These are phyloP conservation scores for Callipepla squamata DNA, from an alignment of 2,113 vertebrate genomes.

Conservation along the genomic window DNA sequence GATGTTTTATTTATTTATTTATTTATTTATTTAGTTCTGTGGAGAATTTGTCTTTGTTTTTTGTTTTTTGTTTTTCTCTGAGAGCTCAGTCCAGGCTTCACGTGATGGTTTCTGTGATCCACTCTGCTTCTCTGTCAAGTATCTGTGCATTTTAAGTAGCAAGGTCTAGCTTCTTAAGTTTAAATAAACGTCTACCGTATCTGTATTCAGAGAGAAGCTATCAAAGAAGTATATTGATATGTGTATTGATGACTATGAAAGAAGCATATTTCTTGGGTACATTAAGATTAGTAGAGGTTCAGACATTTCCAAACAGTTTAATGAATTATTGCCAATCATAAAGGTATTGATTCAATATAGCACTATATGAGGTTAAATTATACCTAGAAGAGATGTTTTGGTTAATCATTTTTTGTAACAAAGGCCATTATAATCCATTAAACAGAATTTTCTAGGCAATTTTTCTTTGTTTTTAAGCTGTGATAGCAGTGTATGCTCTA, in stretches of 20 bases:
- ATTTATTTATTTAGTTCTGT: background rate
- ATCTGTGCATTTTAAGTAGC: background rate
- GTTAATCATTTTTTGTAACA: background rate
- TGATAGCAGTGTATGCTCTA: background rate
- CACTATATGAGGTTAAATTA: background rate
- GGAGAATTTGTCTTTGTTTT: background rate
- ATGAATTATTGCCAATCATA: background rate
- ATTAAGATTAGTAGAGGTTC: background rate
- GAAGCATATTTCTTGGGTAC: background rate
- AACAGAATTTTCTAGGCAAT: background rate
- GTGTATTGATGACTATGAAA: too few relatives aligned
- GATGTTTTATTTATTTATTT: background rate
- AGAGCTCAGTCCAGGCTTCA: background rate
- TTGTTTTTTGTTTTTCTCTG: background rate
- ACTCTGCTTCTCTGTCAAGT: background rate
- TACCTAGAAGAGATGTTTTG: background rate
- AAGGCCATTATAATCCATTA: background rate
- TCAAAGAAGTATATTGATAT: too few relatives aligned
- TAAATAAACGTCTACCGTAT: background rate
- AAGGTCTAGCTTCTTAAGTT: background rate
- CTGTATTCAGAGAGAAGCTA: accelerated
- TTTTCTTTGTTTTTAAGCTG: background rate
- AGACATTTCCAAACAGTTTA: background rate
- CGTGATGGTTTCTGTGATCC: background rate
- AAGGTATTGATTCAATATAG: background rate